Conservation (phyloP, 2,797 vertebrate species). For the Otus scops region DNA sequence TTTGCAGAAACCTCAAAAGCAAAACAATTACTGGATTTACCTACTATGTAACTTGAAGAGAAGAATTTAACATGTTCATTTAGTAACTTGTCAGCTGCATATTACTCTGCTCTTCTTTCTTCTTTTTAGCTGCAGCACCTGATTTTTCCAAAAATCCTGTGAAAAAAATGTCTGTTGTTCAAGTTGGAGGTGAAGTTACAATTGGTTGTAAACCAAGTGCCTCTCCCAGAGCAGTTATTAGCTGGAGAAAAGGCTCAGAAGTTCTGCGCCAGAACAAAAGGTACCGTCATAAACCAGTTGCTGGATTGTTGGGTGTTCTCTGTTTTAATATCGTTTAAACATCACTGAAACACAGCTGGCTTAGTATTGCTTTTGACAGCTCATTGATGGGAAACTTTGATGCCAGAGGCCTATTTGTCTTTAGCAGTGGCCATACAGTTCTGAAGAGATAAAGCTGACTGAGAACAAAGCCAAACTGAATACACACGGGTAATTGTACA, state of each 20-base stretch:
- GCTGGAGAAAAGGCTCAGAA: slow-evolving; percentile 81
- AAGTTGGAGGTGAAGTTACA: slow-evolving; percentile 82
- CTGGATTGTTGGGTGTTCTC: neutral
- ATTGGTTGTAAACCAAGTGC: slow-evolving; percentile 83
- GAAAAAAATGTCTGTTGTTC: slow-evolving; percentile 82
- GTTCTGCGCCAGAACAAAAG: slow-evolving; percentile 76
- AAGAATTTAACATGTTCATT: neutral
- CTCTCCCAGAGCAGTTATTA: slow-evolving; percentile 81
- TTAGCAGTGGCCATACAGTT: neutral
- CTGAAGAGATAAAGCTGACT: neutral
- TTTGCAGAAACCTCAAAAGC: neutral
- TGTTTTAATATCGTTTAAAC: neutral
- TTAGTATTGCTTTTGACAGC: neutral
- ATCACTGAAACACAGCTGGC: neutral
- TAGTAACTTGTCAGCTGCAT: neutral
- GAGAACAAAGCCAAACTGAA: neutral
- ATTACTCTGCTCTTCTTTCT: neutral
- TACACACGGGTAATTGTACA: fast-evolving
- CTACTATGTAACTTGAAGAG: neutral
- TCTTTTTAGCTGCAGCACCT: slow-evolving; percentile 80
- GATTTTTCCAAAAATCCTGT: slow-evolving; percentile 84
- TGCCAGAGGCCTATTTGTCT: neutral
- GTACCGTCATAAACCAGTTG: slow-evolving; percentile 39
- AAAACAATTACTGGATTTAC: neutral
- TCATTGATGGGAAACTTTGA: neutral